These are phyloP conservation scores for Drepanosiphum platanoidis DNA, from an alignment of 2,888 invertebrate species.

Conservation along the genomic window DNA sequence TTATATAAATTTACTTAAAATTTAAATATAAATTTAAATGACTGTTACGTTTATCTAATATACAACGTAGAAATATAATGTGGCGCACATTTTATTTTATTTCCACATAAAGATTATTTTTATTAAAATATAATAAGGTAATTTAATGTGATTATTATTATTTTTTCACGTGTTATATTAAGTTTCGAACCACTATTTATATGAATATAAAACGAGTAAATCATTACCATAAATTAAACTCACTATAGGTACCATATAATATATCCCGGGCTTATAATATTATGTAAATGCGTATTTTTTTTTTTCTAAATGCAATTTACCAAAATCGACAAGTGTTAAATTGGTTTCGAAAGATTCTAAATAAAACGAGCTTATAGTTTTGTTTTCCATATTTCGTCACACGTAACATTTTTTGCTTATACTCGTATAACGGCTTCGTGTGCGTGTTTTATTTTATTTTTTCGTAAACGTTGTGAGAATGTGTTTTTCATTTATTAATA, in stretches of 20 bases:
- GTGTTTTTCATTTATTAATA: not conserved
- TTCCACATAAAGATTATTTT: not conserved
- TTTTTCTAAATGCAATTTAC: not conserved
- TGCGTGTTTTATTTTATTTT: no score
- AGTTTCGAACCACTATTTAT: not conserved
- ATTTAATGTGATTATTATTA: not conserved
- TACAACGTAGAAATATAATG: not conserved
- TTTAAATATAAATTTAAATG: not conserved
- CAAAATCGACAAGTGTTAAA: not conserved
- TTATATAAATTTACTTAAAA: not conserved
- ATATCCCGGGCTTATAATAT: not conserved
- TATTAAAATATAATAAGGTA: not conserved
- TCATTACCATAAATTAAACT: not conserved
- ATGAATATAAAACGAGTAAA: not conserved
- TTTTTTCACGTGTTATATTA: not conserved
- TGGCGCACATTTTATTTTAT: not conserved
- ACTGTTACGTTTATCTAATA: not conserved
- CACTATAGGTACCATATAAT: not conserved
- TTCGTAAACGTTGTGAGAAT: not conserved
- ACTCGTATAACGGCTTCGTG: no score
- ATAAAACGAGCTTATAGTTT: not conserved
- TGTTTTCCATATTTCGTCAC: not conserved
- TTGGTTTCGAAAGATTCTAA: not conserved
- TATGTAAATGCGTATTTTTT: not conserved
- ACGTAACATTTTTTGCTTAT: no score